phyloP scores from a whole-genome alignment of 2,888 invertebrate genomes.

The Eustalomyia histrio region DNA sequence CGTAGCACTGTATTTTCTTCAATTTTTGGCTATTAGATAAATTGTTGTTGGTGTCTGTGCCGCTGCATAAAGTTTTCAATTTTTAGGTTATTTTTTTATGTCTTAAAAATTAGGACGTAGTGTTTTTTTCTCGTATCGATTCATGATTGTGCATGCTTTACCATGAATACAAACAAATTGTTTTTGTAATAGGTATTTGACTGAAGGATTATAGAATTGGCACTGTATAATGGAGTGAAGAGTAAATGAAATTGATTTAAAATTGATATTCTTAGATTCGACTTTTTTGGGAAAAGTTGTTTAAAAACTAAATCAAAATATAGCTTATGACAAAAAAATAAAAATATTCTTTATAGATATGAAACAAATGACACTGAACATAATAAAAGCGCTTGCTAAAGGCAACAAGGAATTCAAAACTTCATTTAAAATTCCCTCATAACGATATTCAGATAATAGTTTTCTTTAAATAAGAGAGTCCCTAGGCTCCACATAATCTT shows the following conservation, averaged over 20 bases:
- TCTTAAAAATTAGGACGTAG: conserved; percentile 37
- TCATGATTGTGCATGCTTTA: conserved; percentile 51
- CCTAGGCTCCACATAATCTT: background rate
- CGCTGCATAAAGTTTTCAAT: conserved; percentile 59
- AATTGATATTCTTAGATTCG: conserved; percentile 48
- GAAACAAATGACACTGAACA: background rate
- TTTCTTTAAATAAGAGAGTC: no score
- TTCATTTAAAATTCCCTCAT: no score
- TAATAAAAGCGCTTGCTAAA: background rate
- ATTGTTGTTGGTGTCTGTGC: conserved; percentile 55
- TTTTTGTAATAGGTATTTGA: conserved; percentile 62
- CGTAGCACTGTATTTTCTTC: background rate
- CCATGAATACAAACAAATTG: conserved; percentile 19
- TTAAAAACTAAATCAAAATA: background rate
- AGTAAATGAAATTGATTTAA: conserved; percentile 53
- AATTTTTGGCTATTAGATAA: conserved; percentile 9
- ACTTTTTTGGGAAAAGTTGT: conserved; percentile 24
- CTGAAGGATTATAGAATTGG: conserved; percentile 64
- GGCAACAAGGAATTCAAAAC: background rate
- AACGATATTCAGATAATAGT: no score
- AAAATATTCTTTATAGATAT: background rate
- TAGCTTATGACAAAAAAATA: background rate
- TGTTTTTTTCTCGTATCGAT: conserved; percentile 6
- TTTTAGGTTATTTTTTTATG: conserved; percentile 20
- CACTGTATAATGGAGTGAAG: conserved; percentile 37